Evolutionary conservation across 2,888 invertebrate species (phyloP), one percentile per base, ranked within the genome.

Genomic region (Xestoiulus laeticollis): DNA sequence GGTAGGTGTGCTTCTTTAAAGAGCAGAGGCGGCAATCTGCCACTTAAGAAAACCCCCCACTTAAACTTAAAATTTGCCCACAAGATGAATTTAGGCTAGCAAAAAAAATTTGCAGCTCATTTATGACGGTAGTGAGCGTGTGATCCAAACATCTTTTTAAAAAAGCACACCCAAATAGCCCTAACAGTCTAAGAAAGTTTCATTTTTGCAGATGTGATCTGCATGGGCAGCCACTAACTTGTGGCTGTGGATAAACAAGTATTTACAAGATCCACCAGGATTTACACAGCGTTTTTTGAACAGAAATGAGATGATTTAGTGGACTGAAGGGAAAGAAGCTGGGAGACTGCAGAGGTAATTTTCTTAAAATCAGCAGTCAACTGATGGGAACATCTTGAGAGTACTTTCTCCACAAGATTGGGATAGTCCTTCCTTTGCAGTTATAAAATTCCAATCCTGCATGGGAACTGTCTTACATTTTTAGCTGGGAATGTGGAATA

Each of bases 231-330:
- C 82, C 32, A n/a, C 82, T 32, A 82, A 22, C n/a, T 32, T 14
- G 82, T 14, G 32, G 82, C n/a, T 22, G 82, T n/a, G 14, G 16
- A 48, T 48, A 48, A 82, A 30, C 32, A 82, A 30, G 82, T 82
- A 82, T 82, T 82, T 82, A 82, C 82, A 82, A 82, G 8, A 82
- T 82, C 82, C 82, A 82, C 82, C 82, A 82, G 82, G 82, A 82
- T 82, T 82, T 82, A 82, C 19, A 82, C 14, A 82, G 32, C 82
- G 82, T n/a, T 32, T 82, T 82, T 12, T 19, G n/a, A 48, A 48
- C 48, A 48, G 48, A 82, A 68, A 82, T 82, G 32, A 82, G 32
- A 82, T 30, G 30, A 30, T 82, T 16, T 6, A 19, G 32, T 82
- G 82, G 32, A 22, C 82, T 82, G 82, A 82, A n/a, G 26, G 82